Evolutionary conservation across 2,797 vertebrate genomes (phyloP).

Genomic region (Notamacropus eugenii): DNA sequence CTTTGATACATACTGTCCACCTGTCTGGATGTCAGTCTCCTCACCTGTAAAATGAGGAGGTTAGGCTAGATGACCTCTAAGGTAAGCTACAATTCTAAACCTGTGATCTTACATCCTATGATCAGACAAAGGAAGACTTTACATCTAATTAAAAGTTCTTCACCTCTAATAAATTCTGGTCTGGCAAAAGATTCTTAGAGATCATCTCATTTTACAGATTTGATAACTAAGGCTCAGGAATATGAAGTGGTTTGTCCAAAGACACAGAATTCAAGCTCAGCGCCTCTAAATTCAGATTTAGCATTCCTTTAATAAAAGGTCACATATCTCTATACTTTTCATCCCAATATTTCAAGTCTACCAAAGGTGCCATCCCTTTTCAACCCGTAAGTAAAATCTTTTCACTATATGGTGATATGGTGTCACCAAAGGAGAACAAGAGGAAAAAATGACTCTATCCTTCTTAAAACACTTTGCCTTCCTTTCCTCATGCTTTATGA

Average conservation of each 20-base stretch:
- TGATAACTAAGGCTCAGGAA: background rate
- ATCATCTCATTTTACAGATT: background rate
- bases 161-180: background rate
- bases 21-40: background rate
- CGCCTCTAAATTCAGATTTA: background rate
- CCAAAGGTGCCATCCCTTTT: background rate
- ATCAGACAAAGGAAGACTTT: background rate
- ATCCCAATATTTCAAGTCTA: background rate
- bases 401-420: background rate
- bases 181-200: background rate
- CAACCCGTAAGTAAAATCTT: background rate
- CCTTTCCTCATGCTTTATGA: background rate
- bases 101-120: background rate
- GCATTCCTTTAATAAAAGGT: background rate
- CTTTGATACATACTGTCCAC: background rate
- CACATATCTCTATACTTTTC: background rate
- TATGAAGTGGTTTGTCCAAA: background rate
- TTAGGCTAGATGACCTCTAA: background rate
- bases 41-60: background rate
- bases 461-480: background rate
- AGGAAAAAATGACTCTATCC: background rate
- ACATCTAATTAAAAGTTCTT: background rate
- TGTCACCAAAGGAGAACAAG: background rate
- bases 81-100: background rate
- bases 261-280: background rate